Conservation (phyloP, 2,113 vertebrate species). For the Muntiacus muntjak region DNA sequence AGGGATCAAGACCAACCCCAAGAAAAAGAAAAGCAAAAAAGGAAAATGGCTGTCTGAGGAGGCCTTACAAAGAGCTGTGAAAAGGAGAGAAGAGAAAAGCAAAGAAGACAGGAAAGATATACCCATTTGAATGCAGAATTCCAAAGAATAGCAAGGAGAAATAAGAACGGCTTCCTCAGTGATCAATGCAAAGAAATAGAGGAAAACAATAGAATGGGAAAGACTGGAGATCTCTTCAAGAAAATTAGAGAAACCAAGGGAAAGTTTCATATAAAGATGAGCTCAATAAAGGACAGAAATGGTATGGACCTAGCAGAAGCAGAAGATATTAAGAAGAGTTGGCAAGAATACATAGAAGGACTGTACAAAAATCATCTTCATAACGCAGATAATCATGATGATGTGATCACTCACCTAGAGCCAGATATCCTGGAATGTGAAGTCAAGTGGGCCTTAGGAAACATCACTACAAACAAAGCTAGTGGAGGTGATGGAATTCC, state of each 20-base stretch:
- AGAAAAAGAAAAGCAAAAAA: background rate
- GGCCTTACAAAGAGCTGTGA: background rate
- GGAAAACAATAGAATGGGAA: background rate
- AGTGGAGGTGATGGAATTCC: background rate
- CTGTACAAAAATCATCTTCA: background rate
- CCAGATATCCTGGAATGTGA: background rate
- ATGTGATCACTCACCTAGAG: background rate
- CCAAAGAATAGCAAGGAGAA: background rate
- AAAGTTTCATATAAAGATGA: background rate
- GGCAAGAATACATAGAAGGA: background rate
- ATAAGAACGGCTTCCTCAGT: background rate
- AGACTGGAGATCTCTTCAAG: background rate
- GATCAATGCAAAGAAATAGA: background rate
- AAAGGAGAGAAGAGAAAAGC: rapidly evolving
- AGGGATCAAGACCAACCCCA: background rate
- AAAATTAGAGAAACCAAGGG: background rate
- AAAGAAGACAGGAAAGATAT: background rate
- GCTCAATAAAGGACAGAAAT: background rate
- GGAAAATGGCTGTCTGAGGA: background rate
- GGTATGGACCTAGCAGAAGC: background rate
- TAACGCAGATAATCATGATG: background rate
- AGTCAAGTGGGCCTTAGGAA: background rate
- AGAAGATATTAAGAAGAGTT: rapidly evolving
- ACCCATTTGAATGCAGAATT: background rate
- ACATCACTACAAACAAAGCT: background rate